phyloP scores from a whole-genome alignment of 2,797 vertebrate genomes.

The Sphenodon punctatus region DNA sequence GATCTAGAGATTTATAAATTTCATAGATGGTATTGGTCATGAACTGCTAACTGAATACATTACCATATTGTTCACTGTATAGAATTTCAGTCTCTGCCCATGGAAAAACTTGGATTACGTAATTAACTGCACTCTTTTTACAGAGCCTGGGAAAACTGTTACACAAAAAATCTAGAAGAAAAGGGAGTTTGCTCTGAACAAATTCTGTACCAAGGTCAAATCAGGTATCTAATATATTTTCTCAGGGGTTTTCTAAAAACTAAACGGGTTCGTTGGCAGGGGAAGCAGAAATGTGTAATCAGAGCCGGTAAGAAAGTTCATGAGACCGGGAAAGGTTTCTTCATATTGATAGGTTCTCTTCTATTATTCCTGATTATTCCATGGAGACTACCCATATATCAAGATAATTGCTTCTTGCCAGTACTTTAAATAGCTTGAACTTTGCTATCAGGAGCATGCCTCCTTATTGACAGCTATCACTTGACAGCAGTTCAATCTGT shows the following conservation, averaged over 20 bases:
- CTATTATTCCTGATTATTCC: conserved; percentile 1
- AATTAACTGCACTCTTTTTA: too few relatives aligned
- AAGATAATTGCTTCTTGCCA: neutral
- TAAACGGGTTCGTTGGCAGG: neutral
- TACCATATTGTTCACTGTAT: too few relatives aligned
- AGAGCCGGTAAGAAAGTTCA: neutral
- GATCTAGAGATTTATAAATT: too few relatives aligned
- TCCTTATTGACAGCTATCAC: neutral
- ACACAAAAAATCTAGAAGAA: neutral
- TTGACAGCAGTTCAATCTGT: neutral
- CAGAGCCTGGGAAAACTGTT: neutral
- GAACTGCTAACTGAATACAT: too few relatives aligned
- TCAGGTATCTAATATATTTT: neutral
- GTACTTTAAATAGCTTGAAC: neutral
- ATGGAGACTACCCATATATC: neutral
- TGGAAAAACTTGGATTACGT: too few relatives aligned
- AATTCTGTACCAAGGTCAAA: neutral
- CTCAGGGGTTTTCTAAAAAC: neutral
- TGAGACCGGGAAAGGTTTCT: neutral
- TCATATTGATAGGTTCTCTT: neutral
- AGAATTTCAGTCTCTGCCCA: too few relatives aligned
- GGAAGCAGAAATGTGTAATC: neutral
- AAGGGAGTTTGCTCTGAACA: neutral
- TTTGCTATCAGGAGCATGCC: neutral
- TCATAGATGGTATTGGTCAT: too few relatives aligned